phyloP scores from a whole-genome alignment of 2,888 invertebrate species.

The Venusia cambrica region DNA sequence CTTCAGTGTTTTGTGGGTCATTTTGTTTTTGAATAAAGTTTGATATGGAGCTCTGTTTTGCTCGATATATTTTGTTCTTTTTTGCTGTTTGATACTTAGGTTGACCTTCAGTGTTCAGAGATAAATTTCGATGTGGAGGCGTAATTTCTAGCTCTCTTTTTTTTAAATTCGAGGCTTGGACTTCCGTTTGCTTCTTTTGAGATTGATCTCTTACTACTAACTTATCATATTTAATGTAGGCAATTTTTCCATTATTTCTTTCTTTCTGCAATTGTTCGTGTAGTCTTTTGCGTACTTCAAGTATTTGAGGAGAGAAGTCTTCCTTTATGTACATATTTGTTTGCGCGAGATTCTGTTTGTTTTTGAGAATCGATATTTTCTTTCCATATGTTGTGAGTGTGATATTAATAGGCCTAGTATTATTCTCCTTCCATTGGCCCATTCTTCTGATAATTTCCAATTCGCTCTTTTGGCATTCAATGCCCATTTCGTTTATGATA shows the following conservation, averaged over 20 bases:
- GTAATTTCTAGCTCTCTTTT: constrained; percentile 2
- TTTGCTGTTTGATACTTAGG: background rate
- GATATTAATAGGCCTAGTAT: background rate
- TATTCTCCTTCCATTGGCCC: background rate
- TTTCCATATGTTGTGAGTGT: constrained; percentile 3
- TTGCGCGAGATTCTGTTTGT: background rate
- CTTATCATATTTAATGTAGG: background rate
- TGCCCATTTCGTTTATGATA: background rate
- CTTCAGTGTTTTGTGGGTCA: no score
- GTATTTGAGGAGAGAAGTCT: constrained; percentile 2
- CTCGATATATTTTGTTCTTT: constrained; percentile 1
- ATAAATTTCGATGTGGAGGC: background rate
- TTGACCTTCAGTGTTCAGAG: background rate
- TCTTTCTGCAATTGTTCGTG: constrained; percentile 1
- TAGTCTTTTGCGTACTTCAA: constrained; percentile 1
- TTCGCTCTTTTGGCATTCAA: constrained; percentile 1
- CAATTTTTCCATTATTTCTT: constrained; percentile 1
- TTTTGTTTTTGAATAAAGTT: background rate
- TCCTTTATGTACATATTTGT: no score
- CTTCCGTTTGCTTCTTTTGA: background rate
- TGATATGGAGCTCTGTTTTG: background rate
- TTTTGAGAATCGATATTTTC: background rate
- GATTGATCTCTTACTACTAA: background rate
- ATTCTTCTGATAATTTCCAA: constrained; percentile 1
- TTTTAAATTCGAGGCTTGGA: background rate